Base-by-base conservation (phyloP, 2,797 vertebrate species). In the Argentina silus region DNA sequence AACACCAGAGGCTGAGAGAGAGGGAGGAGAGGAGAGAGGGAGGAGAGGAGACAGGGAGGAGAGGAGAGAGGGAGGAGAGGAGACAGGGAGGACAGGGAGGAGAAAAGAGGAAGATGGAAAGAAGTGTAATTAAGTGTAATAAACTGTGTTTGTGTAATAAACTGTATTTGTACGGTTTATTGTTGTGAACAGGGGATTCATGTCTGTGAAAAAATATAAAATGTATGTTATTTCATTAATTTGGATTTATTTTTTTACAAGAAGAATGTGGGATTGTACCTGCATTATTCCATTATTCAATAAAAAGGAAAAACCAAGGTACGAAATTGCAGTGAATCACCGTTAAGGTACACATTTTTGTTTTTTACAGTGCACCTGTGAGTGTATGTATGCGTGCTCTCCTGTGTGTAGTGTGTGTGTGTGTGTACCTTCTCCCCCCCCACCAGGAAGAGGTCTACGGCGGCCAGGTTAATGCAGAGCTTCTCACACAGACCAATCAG, bases 371-470 rank as follows among this genome's bases (percentile, higher is more conserved):
- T 53, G 50, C 14, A 8, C 12, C 2, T 27, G 60, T 45, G 42
- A 2, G 62, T 68, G 23, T 50, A 44, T 67, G 21, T 19, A 15
- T 57, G 36, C n/a, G 36, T 44, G 51, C n/a, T n/a, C n/a, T n/a
- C n/a, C n/a, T 69, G 67, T 69, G 27, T 56, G 57, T 72, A n/a
- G 53, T 45, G 36, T 48, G 59, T 6, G 48, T 44, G 55, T 17
- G 50, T 44, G 17, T 17, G 44, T 95, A 98, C 97, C 97, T 98
- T 99, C 84, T 97, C 97, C 21, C 97, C 97, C 85, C 97, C 97
- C 4, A 97, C 94, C 71, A 99, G 91, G 83, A 99, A 99, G 45
- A 99, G 95, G 87, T 99, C 98, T 71, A 98, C 95, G 2, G 97
- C 97, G 21, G 97, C 97, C 81, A 98, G 92, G 78, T 96, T 98